Evolutionary conservation across 2,113 vertebrate species (phyloP), one percentile per base, ranked within the genome.

Genomic region (Ptilorrhoa leucosticta): DNA sequence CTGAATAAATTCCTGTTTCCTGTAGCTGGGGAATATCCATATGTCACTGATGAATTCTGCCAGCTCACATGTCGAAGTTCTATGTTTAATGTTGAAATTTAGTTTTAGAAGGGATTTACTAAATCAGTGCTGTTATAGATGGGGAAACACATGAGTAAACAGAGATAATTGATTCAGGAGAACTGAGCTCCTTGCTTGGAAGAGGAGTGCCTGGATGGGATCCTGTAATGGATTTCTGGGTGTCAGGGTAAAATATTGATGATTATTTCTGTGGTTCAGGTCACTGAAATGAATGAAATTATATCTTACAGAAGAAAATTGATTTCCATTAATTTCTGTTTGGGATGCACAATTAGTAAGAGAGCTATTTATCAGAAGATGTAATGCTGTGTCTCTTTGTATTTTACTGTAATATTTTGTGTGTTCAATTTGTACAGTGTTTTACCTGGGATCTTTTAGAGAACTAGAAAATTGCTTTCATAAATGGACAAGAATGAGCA

Each of bases 51-150:
- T 61, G 58, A 70, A 47, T 92, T 56, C 47, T 87, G 20, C 68
- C 58, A 85, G 72, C 40, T 92, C 90, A 28, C 13, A 2, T 77
- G n/a, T 70, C 26, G 5, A 72, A 72, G 16, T 80, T 96, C 68
- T 92, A n/a, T 20, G 40, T 93, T 96, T 96, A 61, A 86, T 69
- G 45, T 30, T 4, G 48, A 61, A 80, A 37, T 90, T 91, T 89
- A 70, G 75, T 90, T 97, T 96, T 94, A 60, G 63, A 63, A 88
- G 31, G 19, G 53, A 78, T 95, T 94, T 91, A 89, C 80, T 92
- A 87, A 87, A 69, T 89, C 39, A 23, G n/a, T 27, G 37, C 42
- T 9, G 1, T 83, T 68, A 66, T 69, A 79, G 73, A 90, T 93
- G 70, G 39, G 31, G 51, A 77, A 91, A 11, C 83, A 79, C 1